Conservation (phyloP, 2,888 invertebrate species). For the Scrobipalpa atriplicella region DNA sequence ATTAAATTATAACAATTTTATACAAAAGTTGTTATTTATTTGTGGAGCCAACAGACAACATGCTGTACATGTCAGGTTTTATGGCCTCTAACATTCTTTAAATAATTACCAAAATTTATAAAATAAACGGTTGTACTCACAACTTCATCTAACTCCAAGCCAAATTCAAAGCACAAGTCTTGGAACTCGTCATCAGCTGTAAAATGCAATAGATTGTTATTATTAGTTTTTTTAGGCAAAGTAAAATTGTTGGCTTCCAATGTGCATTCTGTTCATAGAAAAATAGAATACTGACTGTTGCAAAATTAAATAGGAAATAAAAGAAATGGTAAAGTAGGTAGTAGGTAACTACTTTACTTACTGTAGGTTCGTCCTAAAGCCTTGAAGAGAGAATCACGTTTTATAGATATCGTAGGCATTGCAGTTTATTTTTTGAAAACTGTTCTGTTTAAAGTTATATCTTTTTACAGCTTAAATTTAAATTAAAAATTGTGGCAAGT, state of each 20-base stretch:
- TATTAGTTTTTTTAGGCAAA: not conserved
- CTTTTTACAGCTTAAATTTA: not conserved
- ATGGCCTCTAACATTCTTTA: too few species aligned
- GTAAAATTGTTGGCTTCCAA: not conserved
- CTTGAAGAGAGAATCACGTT: conserved; percentile 90
- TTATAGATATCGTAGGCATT: conserved; percentile 95
- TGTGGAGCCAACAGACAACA: too few species aligned
- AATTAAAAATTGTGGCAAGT: too few species aligned
- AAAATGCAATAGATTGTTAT: conserved; percentile 21
- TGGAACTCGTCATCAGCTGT: conserved; percentile 98
- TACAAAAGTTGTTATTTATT: too few species aligned
- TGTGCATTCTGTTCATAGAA: not conserved
- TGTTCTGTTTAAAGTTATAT: not conserved
- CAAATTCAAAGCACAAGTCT: conserved; percentile 97
- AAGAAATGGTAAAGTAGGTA: not conserved
- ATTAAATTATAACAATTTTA: too few species aligned
- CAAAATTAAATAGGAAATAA: conserved; percentile 37
- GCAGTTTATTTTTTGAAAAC: not conserved
- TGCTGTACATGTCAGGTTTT: too few species aligned
- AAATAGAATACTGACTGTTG: conserved; percentile 72
- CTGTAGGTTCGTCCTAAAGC: conserved; percentile 89
- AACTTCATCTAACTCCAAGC: conserved; percentile 98
- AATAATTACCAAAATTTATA: not conserved
- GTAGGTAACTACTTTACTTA: conserved; percentile 79
- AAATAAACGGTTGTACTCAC: conserved; percentile 82